phyloP scores from a whole-genome alignment of 1,140 invertebrate species.

The Eriosoma lanigerum region DNA sequence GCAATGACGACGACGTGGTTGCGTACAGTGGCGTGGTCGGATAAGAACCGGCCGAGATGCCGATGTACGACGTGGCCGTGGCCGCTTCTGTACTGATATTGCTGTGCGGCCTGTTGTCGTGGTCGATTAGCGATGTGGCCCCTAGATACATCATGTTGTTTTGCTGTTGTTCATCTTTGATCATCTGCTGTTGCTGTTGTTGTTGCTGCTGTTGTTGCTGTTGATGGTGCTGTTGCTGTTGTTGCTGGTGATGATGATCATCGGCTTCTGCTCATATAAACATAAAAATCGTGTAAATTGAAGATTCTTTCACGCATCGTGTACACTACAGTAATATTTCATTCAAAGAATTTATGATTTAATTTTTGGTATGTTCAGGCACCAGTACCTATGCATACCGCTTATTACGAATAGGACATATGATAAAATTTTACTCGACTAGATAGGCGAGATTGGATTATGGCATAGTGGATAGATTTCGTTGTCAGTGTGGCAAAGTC shows the following conservation, averaged over 20 bases:
- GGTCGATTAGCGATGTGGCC: slow-evolving; percentile 18
- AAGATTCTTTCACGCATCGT: no score
- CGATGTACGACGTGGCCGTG: slow-evolving; percentile 52
- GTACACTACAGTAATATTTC: no score
- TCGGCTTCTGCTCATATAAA: slow-evolving; percentile 10
- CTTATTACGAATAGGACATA: no score
- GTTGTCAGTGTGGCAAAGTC: no score
- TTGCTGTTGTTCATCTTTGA: slow-evolving; percentile 49
- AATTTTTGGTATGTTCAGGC: no score
- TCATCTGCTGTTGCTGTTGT: slow-evolving; percentile 16
- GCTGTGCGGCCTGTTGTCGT: slow-evolving; percentile 44
- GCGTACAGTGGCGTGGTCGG: slow-evolving; percentile 50
- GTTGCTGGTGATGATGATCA: slow-evolving; percentile 33
- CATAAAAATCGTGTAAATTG: no score
- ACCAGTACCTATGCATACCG: no score
- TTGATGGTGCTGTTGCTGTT: not conserved
- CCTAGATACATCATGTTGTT: slow-evolving; percentile 36
- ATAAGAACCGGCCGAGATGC: slow-evolving; percentile 42
- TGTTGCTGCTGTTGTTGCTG: slow-evolving; percentile 15
- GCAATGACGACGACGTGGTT: slow-evolving; percentile 44
- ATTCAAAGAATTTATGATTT: no score
- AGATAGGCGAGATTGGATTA: no score
- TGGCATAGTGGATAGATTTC: no score
- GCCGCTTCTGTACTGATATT: slow-evolving; percentile 42
- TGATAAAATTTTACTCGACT: no score